These are phyloP conservation scores for Odontocolon sp. DNA, from an alignment of 2,888 invertebrate genomes.

Conservation along the genomic window DNA sequence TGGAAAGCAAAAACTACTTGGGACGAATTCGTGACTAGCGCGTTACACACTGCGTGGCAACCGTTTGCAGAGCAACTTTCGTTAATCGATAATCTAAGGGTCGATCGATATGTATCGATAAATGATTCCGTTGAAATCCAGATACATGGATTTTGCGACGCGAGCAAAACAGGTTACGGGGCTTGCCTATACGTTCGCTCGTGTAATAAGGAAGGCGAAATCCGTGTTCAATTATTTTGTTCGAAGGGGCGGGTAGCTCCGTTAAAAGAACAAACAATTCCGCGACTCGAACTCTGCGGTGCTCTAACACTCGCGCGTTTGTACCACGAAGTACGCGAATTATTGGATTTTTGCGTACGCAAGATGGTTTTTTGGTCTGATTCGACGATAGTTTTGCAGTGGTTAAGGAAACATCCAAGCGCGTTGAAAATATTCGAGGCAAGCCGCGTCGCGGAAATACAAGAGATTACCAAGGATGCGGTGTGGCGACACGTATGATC, in stretches of 20 bases:
- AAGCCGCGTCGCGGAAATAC: constrained; percentile 63
- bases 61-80: constrained; percentile 35
- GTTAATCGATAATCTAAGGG: constrained; percentile 25
- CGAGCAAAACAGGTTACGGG: constrained; percentile 60
- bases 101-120: constrained; percentile 24
- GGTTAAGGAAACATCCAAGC: constrained; percentile 58
- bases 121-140: constrained; percentile 32
- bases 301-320: constrained; percentile 60
- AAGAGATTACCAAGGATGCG: constrained; percentile 36
- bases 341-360: constrained; percentile 15
- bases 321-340: constrained; percentile 23
- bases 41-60: constrained; percentile 29
- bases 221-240: constrained; percentile 56
- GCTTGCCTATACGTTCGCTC: constrained; percentile 61
- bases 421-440: constrained; percentile 64
- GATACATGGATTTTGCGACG: constrained; percentile 65
- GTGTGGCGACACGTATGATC: constrained; percentile 56
- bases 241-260: constrained; percentile 70
- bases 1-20: constrained; percentile 53
- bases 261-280: constrained; percentile 62
- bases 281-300: constrained; percentile 66
- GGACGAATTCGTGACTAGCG: constrained; percentile 50
- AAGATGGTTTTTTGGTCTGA: constrained; percentile 63
- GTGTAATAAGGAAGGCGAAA: constrained; percentile 4
- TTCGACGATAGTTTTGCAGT: constrained; percentile 62